Evolutionary conservation across 2,113 vertebrate genomes (phyloP).

Genomic region (Variabilichromis moorii): DNA sequence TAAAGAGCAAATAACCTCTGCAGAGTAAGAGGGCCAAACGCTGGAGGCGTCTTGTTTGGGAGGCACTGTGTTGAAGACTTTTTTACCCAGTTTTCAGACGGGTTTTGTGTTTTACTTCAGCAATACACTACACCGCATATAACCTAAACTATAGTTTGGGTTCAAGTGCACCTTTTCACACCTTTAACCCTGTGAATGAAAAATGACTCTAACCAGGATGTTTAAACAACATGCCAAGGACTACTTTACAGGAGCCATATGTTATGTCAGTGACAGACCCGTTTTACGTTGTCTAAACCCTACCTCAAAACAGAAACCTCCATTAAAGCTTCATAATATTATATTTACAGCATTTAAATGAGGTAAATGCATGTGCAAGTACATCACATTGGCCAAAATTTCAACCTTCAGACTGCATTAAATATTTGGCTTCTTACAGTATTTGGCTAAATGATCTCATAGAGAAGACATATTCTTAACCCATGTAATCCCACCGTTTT

Average conservation of each 20-base stretch:
- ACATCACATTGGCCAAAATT: fast-evolving
- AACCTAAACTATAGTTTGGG: background rate
- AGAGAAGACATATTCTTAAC: background rate
- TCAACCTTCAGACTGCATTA: background rate
- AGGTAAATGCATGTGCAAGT: background rate
- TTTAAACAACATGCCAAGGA: background rate
- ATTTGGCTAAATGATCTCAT: background rate
- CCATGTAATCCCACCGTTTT: background rate
- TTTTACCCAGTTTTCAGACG: background rate
- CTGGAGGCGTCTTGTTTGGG: fast-evolving
- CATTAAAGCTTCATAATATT: background rate
- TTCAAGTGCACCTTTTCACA: background rate
- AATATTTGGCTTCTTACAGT: background rate
- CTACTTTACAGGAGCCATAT: background rate
- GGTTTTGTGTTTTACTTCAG: background rate
- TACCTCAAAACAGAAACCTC: background rate
- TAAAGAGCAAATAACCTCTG: background rate
- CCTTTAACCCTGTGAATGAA: background rate
- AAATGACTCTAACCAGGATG: background rate
- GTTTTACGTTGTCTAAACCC: background rate
- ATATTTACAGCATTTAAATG: background rate
- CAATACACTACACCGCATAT: background rate
- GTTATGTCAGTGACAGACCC: fast-evolving
- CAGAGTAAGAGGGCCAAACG: background rate
- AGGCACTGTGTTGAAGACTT: background rate